Conservation (phyloP, 2,888 invertebrate genomes). For the Amphimallon solstitiale region DNA sequence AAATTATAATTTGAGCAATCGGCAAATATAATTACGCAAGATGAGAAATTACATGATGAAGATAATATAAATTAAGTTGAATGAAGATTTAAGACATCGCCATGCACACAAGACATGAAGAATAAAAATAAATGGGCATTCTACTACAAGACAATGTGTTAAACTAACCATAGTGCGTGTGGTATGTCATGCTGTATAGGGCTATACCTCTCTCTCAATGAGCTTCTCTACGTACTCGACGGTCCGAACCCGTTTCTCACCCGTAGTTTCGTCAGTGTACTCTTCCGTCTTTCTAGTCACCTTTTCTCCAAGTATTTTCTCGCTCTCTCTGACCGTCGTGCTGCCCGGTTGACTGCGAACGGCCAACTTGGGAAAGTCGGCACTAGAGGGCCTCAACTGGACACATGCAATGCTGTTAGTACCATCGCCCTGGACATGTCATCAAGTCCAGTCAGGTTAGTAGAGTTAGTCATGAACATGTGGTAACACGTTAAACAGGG, state of each 20-base stretch:
- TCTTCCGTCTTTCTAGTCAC: slow-evolving; percentile 88
- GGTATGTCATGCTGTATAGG: slow-evolving; percentile 44
- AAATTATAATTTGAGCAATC: no score
- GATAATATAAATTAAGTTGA: no score
- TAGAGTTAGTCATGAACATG: slow-evolving; percentile 37
- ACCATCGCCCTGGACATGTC: slow-evolving; percentile 54
- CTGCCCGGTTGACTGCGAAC: slow-evolving; percentile 87
- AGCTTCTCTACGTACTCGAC: slow-evolving; percentile 95
- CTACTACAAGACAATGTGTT: slow-evolving; percentile 48
- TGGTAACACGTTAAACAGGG: background rate
- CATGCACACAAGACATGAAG: slow-evolving; percentile 16
- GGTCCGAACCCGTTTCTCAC: slow-evolving; percentile 87
- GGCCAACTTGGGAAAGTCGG: slow-evolving; percentile 84
- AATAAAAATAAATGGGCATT: slow-evolving; percentile 26
- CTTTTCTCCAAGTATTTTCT: slow-evolving; percentile 89
- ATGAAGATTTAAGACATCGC: no score
- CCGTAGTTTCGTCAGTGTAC: slow-evolving; percentile 85
- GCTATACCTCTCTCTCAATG: slow-evolving; percentile 91
- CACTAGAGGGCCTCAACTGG: slow-evolving; percentile 70
- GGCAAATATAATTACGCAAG: no score
- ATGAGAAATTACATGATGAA: no score
- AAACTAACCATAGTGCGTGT: slow-evolving; percentile 59
- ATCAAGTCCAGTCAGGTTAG: slow-evolving; percentile 53
- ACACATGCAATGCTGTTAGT: slow-evolving; percentile 59
- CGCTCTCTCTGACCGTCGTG: slow-evolving; percentile 87